Conservation (phyloP, 1,140 invertebrate species). For the Pogonognathellus flavescens region DNA sequence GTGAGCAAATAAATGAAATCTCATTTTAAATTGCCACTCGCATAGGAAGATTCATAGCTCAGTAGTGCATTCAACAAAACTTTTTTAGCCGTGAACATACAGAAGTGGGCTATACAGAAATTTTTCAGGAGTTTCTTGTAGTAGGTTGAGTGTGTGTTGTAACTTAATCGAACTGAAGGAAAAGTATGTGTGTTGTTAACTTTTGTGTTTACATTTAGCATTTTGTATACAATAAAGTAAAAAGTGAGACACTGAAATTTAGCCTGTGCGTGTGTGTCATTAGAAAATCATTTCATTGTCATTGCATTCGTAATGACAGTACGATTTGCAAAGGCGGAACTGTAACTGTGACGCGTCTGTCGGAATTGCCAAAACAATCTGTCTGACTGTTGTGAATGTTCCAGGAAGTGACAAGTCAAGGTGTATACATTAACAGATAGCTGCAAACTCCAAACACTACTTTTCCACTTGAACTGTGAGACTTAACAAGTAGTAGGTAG, state of each 20-base stretch:
- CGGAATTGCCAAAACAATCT: constrained; percentile 31
- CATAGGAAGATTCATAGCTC: constrained; percentile 11
- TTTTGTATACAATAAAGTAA: no score
- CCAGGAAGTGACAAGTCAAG: neutral
- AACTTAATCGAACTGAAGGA: no score
- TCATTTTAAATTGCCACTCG: neutral
- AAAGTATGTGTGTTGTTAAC: no score
- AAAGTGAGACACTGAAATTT: neutral
- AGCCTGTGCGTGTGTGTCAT: constrained; percentile 12
- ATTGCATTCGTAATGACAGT: constrained; percentile 26
- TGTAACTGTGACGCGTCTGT: constrained; percentile 32
- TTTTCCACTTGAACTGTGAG: neutral
- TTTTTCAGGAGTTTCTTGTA: no score
- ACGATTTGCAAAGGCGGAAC: constrained; percentile 42
- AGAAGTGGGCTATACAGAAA: no score
- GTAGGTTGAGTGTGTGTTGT: no score
- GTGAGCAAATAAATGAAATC: neutral
- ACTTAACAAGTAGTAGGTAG: neutral
- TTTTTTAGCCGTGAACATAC: no score
- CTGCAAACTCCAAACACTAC: no score
- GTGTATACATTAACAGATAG: neutral
- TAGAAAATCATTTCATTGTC: constrained; percentile 41
- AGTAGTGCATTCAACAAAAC: neutral
- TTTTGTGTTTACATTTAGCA: no score
- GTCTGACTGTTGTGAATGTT: constrained; percentile 23